Base-by-base conservation (phyloP, 2,888 invertebrate species). In the Drosophila melanosoma region DNA sequence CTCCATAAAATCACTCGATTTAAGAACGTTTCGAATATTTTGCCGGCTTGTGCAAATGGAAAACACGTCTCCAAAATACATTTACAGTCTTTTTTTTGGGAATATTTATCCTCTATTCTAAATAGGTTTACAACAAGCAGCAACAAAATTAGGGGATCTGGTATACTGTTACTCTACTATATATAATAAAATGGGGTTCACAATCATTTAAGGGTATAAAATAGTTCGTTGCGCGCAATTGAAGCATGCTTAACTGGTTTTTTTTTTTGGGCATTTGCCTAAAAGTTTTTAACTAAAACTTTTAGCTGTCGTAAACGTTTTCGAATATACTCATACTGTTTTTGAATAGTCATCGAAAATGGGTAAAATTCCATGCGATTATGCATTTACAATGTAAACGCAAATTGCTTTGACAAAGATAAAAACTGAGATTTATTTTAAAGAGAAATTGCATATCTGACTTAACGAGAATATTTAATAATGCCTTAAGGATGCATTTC, bases 251-350 rank as follows among this genome's bases (percentile, higher is more conserved):
- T 20, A 5, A 8, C 12, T 2, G 11, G 45, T 48, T 29, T 58
- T n/a, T 51, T 61, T 49, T 71, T 35, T 4, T 15, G 45, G 4
- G 17, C 17, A 11, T 54, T n/a, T 17, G 7, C 17, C 11, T 7
- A 36, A 54, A 54, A 54, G 54, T 26, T 61, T 38, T 40, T 35
- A 56, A 57, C 76, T 35, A 40, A 76, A 80, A 68, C 61, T 76
- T 78, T 72, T 72, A 65, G 59, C 51, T 81, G 65, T 72, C 72
- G 68, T 78, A 68, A 81, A 81, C 77, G 78, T 42, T 81, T 76
- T 67, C 40, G n/a, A 78, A 52, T 67, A 64, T 33, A 48, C 38
- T 58, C 48, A 42, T 80, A 58, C 58, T 64, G 35, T 36, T 69
- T 79, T 56, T 40, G 35, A 59, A 49, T 52, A 62, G 62, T 40